Base-by-base conservation (phyloP, 2,113 vertebrate species). In the Lophura nycthemera region DNA sequence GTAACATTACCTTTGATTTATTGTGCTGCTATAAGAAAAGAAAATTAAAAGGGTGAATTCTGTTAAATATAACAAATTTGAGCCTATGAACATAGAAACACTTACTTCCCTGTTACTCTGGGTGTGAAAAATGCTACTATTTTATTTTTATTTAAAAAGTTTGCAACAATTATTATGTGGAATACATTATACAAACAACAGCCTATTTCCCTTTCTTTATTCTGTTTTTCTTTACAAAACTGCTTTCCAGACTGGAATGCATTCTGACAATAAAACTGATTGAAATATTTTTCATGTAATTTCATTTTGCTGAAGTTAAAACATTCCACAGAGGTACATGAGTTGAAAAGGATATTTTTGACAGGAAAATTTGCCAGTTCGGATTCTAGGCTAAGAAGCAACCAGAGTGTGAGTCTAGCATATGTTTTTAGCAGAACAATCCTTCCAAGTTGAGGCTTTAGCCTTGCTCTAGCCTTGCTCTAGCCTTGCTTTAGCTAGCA, bases 131-230 rank as follows among this genome's bases (percentile, higher is more conserved):
- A 83, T 84, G 24, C 3, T 16, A 32, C 36, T 64, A 25, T 88
- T 93, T 96, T 88, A 45, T 78, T 93, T 95, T 83, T 77, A 83
- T 94, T 91, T 81, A 30, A 65, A 93, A 95, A 83, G 2, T 73
- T 85, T 43, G 15, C 8, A 47, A 69, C 19, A 0, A 1, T 38
- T 84, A 59, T 56, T 75, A 72, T 30, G 38, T 60, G 78, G 92
- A 93, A 76, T 21, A 24, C 17, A 45, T 79, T 82, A 56, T 91
- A 70, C 3, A 65, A 89, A 82, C 14, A 80, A 13, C 25, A 92
- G 13, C 3, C 30, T 11, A 25, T 79, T 92, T 85, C 59, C 66
- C 7, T 6, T 89, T 78, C 85, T 83, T 95, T 94, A 85, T 94
- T 92, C 77, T 93, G 40, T 83, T 95, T 88, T 80, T 69, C 42